Conservation (phyloP, 2,797 vertebrate species). For the Xiphorhynchus erythropygius region DNA sequence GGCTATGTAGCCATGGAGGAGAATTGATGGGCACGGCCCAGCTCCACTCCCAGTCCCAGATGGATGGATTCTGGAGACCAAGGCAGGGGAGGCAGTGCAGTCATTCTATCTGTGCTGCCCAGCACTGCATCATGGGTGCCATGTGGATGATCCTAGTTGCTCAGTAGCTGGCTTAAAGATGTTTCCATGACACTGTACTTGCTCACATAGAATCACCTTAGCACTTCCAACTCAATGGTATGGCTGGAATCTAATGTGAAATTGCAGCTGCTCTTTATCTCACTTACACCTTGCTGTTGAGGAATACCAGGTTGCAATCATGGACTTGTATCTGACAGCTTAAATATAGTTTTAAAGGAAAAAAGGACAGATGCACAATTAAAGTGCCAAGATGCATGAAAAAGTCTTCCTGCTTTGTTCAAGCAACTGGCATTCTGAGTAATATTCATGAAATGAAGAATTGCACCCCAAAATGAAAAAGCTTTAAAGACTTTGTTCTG, state of each 20-base stretch:
- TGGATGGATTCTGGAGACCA: neutral
- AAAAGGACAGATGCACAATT: neutral
- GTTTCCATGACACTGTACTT: neutral
- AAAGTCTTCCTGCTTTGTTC: neutral
- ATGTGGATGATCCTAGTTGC: neutral
- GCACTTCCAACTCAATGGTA: neutral
- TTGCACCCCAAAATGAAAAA: neutral
- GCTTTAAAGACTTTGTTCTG: neutral
- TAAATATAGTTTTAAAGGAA: neutral
- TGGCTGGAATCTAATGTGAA: neutral
- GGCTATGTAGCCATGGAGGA: neutral
- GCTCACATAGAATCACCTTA: neutral
- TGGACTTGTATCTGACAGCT: neutral
- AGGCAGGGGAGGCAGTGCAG: neutral
- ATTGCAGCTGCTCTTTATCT: neutral
- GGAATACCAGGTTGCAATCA: neutral
- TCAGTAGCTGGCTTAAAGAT: neutral
- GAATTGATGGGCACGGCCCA: neutral
- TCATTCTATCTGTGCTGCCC: neutral
- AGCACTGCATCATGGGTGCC: neutral
- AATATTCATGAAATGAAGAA: neutral
- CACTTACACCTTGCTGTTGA: neutral
- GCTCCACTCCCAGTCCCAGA: neutral
- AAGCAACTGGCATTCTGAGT: neutral
- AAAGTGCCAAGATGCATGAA: neutral